Percentiles rank a stretch among this genome's conserved stretches.
These are phyloP conservation scores for Hirudo medicinalis DNA, from an alignment of 1,140 invertebrate genomes.

Conservation along the genomic window DNA sequence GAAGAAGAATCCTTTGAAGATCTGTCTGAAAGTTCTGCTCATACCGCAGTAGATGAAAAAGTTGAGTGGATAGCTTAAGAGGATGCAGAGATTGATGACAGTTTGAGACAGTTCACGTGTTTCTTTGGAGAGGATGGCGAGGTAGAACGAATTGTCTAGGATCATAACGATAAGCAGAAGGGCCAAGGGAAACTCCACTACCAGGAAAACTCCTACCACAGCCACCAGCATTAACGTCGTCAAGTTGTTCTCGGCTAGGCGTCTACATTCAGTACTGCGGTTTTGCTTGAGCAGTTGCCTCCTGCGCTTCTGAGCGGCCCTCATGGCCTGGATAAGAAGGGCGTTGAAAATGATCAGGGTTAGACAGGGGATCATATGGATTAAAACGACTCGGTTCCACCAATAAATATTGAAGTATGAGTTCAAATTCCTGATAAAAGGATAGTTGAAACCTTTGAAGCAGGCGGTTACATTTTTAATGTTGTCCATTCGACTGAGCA, in stretches of 20 bases:
- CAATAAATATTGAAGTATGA: slow-evolving; percentile 35
- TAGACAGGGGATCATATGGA: slow-evolving; percentile 69
- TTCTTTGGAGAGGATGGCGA: slow-evolving; percentile 56
- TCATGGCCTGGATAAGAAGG: slow-evolving; percentile 63
- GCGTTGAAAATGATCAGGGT: slow-evolving; percentile 73
- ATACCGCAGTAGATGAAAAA: slow-evolving; percentile 8
- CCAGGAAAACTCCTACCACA: slow-evolving; percentile 21
- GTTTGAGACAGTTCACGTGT: slow-evolving; percentile 49
- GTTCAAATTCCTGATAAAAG: not conserved
- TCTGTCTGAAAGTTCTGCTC: slow-evolving; percentile 8
- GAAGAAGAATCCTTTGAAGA: slow-evolving; percentile 3
- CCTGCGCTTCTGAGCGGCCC: slow-evolving; percentile 59
- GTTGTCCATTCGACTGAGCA: not conserved
- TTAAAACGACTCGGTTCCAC: slow-evolving; percentile 67
- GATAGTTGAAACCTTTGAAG: slow-evolving; percentile 4
- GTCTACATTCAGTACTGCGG: slow-evolving; percentile 66
- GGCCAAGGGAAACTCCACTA: slow-evolving; percentile 23
- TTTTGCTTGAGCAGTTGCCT: slow-evolving; percentile 69
- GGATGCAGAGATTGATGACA: slow-evolving; percentile 57
- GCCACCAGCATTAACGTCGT: slow-evolving; percentile 77
- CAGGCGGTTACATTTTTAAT: slow-evolving; percentile 2
- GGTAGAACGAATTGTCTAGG: slow-evolving; percentile 18
- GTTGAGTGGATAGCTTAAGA: slow-evolving; percentile 59
- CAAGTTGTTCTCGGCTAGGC: slow-evolving; percentile 66
- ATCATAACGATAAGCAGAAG: slow-evolving; percentile 18